Evolutionary conservation across 2,888 invertebrate genomes (phyloP), one percentile per base, ranked within the genome.

Genomic region (Sialis fuliginosa): DNA sequence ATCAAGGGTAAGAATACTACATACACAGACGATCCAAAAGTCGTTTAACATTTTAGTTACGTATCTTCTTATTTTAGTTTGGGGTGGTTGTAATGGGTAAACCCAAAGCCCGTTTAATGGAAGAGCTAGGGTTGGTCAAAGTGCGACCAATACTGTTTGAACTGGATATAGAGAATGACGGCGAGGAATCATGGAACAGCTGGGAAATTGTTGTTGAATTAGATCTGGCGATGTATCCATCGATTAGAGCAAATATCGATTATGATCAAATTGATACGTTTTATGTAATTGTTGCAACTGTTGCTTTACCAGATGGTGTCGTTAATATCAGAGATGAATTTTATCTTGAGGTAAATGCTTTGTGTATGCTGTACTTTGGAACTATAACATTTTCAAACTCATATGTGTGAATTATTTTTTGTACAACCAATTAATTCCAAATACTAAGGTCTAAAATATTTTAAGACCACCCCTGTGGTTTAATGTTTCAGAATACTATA

Each of bases 241-340:
- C 75, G 6, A 68, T 78, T 46, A 65, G 66, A 45, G 74, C 71
- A 33, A 65, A 66, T 34, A 58, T 73, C 12, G 73, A 72, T 58
- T 64, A 75, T 51, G 72, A 72, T 53, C 70, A 74, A 56, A 65
- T 69, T 54, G 68, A 65, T 42, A 56, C 51, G 30, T 50, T 59
- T 40, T 74, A 68, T 55, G 61, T 68, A 41, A 52, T 71, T 37
- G 58, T 64, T 42, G 69, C 68, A 4, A 67, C 66, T 54, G 54
- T 78, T 10, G 61, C 63, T 39, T 56, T 77, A 46, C 75, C 77
- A 1, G 65, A 67, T 45, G 76, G 77, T 40, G 63, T 62, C 12
- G 66, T 77, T 1, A 64, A 70, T 13, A 56, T 80, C 42, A 66
- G 70, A 49, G 72, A 81, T 58, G 68, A 68, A 49, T 69, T 79